phyloP scores from a whole-genome alignment of 2,888 invertebrate species.

The Eristalinus aeneus region DNA sequence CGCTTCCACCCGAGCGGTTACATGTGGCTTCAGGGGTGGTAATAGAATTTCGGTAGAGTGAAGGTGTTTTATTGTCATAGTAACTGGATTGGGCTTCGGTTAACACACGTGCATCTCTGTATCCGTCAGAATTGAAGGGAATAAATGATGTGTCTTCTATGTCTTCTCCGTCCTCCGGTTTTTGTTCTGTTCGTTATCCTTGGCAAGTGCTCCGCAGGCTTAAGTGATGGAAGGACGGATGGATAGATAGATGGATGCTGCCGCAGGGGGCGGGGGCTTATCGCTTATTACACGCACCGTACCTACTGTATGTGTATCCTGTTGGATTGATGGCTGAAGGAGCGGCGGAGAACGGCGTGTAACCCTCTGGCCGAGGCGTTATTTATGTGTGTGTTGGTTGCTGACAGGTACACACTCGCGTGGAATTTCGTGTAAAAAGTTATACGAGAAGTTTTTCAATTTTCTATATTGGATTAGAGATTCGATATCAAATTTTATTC shows the following conservation, averaged over 20 bases:
- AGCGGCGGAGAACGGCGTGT: constrained; percentile 29
- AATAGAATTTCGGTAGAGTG: constrained; percentile 68
- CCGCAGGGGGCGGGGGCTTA: constrained; percentile 50
- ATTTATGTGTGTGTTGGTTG: constrained; percentile 22
- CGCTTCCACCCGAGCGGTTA: constrained; percentile 66
- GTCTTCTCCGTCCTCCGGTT: constrained; percentile 31
- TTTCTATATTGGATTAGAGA: constrained; percentile 68
- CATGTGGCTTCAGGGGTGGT: constrained; percentile 66
- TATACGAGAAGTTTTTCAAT: constrained; percentile 70
- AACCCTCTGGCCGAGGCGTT: constrained; percentile 33
- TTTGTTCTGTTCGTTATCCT: constrained; percentile 15
- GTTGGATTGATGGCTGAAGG: background rate
- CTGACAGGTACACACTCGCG: constrained; percentile 1
- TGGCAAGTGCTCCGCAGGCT: constrained; percentile 39
- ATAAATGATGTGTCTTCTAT: constrained; percentile 70
- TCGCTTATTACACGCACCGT: constrained; percentile 66
- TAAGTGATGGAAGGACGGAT: constrained; percentile 44
- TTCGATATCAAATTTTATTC: constrained; percentile 64
- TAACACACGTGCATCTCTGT: constrained; percentile 68
- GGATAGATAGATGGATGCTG: constrained; percentile 20
- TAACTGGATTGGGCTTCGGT: constrained; percentile 70
- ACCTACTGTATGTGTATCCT: constrained; percentile 15
- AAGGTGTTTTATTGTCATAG: constrained; percentile 71
- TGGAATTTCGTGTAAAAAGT: constrained; percentile 64
- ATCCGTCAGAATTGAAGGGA: constrained; percentile 70